phyloP scores from a whole-genome alignment of 2,113 vertebrate genomes.

The Rhabdomys dilectus region DNA sequence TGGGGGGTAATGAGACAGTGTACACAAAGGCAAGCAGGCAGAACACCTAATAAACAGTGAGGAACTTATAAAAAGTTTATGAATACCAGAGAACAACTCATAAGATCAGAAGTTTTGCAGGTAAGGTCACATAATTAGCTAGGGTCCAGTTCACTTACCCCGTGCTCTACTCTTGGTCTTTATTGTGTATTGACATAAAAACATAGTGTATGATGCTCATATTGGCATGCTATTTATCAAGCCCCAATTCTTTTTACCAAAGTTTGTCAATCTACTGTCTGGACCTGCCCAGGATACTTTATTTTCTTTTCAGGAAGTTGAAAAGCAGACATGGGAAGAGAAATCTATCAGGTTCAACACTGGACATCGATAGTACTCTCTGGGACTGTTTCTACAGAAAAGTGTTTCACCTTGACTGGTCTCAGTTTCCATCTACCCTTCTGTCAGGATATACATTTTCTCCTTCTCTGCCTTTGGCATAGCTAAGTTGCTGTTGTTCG shows the following conservation, averaged over 20 bases:
- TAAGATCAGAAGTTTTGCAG: background rate
- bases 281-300: accelerated
- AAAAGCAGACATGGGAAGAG: background rate
- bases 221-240: background rate
- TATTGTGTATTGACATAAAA: background rate
- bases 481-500: background rate
- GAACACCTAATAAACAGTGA: background rate
- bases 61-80: background rate
- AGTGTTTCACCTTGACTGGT: background rate
- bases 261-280: background rate
- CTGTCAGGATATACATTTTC: background rate
- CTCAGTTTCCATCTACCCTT: background rate
- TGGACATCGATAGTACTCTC: background rate
- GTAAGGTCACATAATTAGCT: background rate
- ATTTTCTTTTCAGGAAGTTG: background rate
- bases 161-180: background rate
- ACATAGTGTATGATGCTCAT: background rate
- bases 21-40: background rate
- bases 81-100: background rate
- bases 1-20: background rate
- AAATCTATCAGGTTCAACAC: background rate
- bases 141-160: background rate
- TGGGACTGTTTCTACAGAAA: background rate
- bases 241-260: background rate
- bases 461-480: background rate